These are phyloP conservation scores for Masticophis lateralis DNA, from an alignment of 2,797 vertebrate genomes.

Conservation along the genomic window DNA sequence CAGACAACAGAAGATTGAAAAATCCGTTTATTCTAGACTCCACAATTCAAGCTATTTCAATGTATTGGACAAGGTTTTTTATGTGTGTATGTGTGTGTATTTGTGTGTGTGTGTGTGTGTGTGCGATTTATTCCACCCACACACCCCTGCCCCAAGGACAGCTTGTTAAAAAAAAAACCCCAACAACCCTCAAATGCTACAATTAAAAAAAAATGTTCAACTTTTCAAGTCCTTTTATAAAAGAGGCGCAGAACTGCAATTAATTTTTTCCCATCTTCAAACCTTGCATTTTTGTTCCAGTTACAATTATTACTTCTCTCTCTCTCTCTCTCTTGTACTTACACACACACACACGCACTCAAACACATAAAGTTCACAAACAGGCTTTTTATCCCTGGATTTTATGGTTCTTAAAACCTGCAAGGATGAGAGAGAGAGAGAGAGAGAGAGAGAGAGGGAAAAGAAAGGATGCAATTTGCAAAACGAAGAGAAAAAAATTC, in stretches of 20 bases:
- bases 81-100: too few relatives aligned
- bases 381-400: background rate
- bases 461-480: too few relatives aligned
- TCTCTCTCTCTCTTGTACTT: too few relatives aligned
- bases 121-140: background rate
- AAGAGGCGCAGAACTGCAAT: background rate
- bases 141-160: background rate
- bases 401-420: background rate
- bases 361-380: background rate
- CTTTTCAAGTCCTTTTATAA: background rate
- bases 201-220: background rate
- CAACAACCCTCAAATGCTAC: background rate
- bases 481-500: too few relatives aligned
- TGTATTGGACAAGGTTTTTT: background rate
- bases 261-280: background rate
- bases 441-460: too few relatives aligned
- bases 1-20: background rate
- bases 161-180: background rate
- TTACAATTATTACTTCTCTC: background rate
- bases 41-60: background rate
- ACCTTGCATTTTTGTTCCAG: background rate
- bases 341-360: too few relatives aligned
- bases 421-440: background rate
- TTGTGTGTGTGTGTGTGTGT: background rate
- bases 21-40: background rate